Evolutionary conservation across 2,113 vertebrate genomes (phyloP), one percentile per base, ranked within the genome.

Genomic region (Trogon melanurus): DNA sequence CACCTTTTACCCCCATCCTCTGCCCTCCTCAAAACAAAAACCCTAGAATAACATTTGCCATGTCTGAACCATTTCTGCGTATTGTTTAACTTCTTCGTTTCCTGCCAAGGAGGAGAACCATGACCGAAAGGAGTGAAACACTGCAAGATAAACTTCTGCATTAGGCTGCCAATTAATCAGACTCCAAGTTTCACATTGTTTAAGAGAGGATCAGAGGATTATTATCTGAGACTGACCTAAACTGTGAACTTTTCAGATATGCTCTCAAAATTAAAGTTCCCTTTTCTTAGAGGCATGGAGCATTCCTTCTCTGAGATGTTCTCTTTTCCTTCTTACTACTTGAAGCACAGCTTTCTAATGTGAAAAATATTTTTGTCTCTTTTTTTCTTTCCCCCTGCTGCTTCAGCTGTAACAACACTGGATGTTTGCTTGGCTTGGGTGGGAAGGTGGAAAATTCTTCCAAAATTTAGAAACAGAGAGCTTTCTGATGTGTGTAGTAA

Each of bases 351-450:
- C 61, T 89, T 89, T 79, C 71, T 84, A 92, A 96, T 34, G 61
- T 79, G 88, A 95, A 96, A 92, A 95, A 87, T 89, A 90, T 91
- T 89, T 93, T 76, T 91, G 26, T 74, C 66, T 65, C 71, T 76
- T 69, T 0, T 41, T 41, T 41, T 41, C 41, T 41, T 41, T 41
- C 41, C 3, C 4, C 84, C 16, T 3, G 1, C 85, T 54, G 36
- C 88, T 93, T 95, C 93, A 97, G 89, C 94, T 96, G 95, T 95
- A 95, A 95, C 56, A 97, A 95, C 94, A 94, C 64, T 95, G 79
- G 41, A 71, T 96, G 73, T 96, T 97, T 97, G 94, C 95, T 95
- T 96, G 92, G 78, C 85, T 94, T 97, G 94, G 94, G 96, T 96
- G 95, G 89, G 78, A 96, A 95, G 85, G 54, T 96, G 86, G 94